Conservation (phyloP, 2,888 invertebrate genomes). For the Cabera pusaria region DNA sequence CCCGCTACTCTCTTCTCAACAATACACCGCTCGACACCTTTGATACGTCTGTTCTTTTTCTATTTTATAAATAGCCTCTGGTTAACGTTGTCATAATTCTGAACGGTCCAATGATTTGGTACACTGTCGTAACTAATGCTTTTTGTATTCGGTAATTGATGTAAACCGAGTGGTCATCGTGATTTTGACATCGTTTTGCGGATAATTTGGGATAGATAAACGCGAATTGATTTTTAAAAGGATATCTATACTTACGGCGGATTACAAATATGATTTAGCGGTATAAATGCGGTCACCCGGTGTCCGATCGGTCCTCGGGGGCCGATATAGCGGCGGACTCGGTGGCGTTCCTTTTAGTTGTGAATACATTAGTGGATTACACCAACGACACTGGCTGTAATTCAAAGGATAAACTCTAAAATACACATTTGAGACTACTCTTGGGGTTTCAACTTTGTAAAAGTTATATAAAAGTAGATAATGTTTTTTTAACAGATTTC, state of each 20-base stretch:
- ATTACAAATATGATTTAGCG: slow-evolving; percentile 45
- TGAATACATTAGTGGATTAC: slow-evolving; percentile 77
- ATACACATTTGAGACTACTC: slow-evolving; percentile 57
- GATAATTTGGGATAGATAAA: too few relatives aligned
- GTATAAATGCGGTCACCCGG: slow-evolving; percentile 55
- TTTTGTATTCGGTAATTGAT: slow-evolving; percentile 11
- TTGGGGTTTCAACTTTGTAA: slow-evolving; percentile 37
- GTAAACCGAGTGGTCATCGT: background rate
- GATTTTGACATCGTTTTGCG: background rate
- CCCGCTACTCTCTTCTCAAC: slow-evolving; percentile 48
- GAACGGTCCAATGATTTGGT: slow-evolving; percentile 27
- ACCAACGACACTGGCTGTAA: slow-evolving; percentile 54
- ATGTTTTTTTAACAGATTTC: background rate
- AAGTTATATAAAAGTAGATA: slow-evolving; percentile 7
- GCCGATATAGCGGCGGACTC: slow-evolving; percentile 43
- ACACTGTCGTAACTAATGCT: slow-evolving; percentile 25
- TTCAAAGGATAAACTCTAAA: slow-evolving; percentile 66
- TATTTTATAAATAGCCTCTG: slow-evolving; percentile 31
- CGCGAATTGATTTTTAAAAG: slow-evolving; percentile 3
- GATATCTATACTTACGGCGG: slow-evolving; percentile 14
- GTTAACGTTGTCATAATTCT: slow-evolving; percentile 35
- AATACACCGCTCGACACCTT: slow-evolving; percentile 38
- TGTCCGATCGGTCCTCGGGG: slow-evolving; percentile 66
- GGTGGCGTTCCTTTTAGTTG: slow-evolving; percentile 71
- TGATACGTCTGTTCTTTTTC: slow-evolving; percentile 31